Evolutionary conservation across 1,140 invertebrate species (phyloP), one percentile per base, ranked within the genome.

Genomic region (Phenacoccus solenopsis): DNA sequence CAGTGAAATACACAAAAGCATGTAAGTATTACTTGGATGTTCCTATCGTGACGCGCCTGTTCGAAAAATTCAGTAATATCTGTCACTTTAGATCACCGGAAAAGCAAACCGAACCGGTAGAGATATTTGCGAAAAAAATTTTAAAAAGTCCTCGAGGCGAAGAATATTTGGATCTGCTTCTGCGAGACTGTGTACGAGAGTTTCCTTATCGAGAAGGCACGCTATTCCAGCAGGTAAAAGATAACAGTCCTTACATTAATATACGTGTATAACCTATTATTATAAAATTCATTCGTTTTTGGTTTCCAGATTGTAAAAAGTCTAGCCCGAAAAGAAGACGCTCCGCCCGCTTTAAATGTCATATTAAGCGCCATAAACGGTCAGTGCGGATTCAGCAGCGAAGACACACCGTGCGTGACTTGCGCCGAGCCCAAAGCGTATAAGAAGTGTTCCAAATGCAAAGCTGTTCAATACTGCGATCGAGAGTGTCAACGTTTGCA

Each of bases 401-500:
- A 88, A 56, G 80, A 83, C 9, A 81, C 85, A 28, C 84, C 85
- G 69, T 99, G 96, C 79, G 84, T 85, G 28, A 91, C 94, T 0
- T 99, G 96, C 79, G 89, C 90, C 0, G 89, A 95, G 75, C 88
- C 93, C 70, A 90, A 90, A 74, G 90, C 92, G 7, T 82, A 85
- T 9, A 97, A 96, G 77, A 94, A 94, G 78, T 98, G 96, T 79
- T 89, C 92, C n/a, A 91, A 91, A 77, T 98, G 96, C 79, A 96
- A 96, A 84, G 85, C 86, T 70, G 91, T 94, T 13, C 86, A 90
- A 74, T 99, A 99, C 78, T 99, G 97, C 80, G 89, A 96, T 78
- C 83, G 90, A 73, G 87, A 90, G 74, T 99, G 97, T 79, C 96
- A 98, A 79, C 87, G 92, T 74, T 79, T 97, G 7, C 95, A 98